phyloP scores from a whole-genome alignment of 2,113 vertebrate species.

The Chloroceryle aenea region DNA sequence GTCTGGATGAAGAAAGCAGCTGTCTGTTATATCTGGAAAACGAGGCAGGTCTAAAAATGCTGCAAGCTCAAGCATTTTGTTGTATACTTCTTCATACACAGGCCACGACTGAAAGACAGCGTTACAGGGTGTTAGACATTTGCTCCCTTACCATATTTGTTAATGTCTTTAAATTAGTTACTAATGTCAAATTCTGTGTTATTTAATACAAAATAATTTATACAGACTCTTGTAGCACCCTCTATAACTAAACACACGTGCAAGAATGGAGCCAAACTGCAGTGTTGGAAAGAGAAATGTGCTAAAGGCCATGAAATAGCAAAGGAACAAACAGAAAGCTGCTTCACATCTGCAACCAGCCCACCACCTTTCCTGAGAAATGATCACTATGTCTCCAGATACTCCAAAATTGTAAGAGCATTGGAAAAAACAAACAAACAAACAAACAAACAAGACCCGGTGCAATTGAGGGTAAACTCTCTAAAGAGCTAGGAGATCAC shows the following conservation, averaged over 20 bases:
- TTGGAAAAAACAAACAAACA: background rate
- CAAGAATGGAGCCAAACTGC: background rate
- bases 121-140: background rate
- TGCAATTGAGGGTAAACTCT: background rate
- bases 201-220: background rate
- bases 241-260: background rate
- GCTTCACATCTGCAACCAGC: background rate
- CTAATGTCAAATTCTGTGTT: background rate
- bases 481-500: background rate
- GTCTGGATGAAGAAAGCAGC: constrained; percentile 87
- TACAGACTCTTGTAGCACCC: background rate
- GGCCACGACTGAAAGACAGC: constrained; percentile 83
- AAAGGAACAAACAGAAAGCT: background rate
- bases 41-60: constrained; percentile 81
- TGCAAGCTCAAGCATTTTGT: constrained; percentile 74
- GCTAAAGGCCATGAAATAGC: background rate
- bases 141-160: background rate
- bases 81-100: constrained; percentile 76
- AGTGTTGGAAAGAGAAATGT: background rate
- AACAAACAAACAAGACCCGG: fast-evolving
- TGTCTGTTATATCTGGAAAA: constrained; percentile 85
- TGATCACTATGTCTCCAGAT: background rate
- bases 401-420: background rate
- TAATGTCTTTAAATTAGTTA: background rate
- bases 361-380: background rate